Evolutionary conservation across 23 tunicate species (phyloP).

Genomic region (Botrylloides violaceus): DNA sequence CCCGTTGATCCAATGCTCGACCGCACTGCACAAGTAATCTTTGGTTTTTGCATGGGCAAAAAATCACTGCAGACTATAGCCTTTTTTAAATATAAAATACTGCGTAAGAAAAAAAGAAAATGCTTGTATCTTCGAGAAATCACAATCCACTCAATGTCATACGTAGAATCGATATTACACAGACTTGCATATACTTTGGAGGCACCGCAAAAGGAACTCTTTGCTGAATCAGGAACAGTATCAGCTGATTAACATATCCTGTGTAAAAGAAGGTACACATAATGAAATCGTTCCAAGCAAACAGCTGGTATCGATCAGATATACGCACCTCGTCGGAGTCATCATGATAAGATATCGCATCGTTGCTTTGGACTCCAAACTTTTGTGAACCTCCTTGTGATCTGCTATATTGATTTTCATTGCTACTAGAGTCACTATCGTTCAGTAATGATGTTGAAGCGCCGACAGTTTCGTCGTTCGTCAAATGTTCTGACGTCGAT

Average conservation of each 20-base stretch:
- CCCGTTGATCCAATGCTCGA: no score
- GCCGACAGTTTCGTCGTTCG: not conserved
- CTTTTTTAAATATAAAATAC: no score
- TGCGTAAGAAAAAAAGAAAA: no score
- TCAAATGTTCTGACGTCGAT: constrained; percentile 11
- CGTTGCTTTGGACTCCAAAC: not conserved
- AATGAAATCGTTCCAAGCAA: no score
- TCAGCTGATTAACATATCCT: not conserved
- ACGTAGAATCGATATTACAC: no score
- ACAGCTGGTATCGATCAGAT: not conserved
- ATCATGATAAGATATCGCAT: constrained; percentile 60
- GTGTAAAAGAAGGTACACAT: no score
- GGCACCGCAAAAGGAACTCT: not conserved
- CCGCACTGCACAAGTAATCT: no score
- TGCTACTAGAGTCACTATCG: not conserved
- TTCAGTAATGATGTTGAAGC: not conserved
- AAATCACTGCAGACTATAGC: no score
- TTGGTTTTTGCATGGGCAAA: no score
- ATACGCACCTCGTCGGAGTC: constrained; percentile 84
- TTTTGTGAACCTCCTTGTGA: not conserved
- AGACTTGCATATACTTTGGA: not conserved
- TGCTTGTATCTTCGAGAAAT: no score
- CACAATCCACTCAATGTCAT: no score
- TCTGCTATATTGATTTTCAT: not conserved
- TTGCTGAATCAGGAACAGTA: not conserved